Percentiles rank a stretch among this genome's conserved stretches.
phyloP scores from a whole-genome alignment of 2,888 invertebrate genomes.

The Orthosia incerta region DNA sequence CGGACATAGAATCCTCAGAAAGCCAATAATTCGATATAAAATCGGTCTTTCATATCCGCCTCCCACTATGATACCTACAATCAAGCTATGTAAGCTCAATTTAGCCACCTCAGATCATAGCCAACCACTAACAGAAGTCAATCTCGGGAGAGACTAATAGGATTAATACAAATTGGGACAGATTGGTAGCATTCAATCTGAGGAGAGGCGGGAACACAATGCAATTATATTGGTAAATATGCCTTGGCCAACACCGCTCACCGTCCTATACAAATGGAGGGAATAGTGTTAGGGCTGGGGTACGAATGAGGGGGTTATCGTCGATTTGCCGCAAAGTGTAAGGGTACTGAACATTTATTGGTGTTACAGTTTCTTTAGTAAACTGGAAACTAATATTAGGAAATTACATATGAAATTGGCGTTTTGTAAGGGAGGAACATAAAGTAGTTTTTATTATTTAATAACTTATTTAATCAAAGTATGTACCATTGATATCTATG shows the following conservation, averaged over 20 bases:
- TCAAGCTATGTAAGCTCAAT: constrained; percentile 3
- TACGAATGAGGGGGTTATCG: constrained; percentile 8
- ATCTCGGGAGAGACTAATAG: constrained; percentile 39
- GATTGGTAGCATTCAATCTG: constrained; percentile 45
- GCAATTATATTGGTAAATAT: constrained; percentile 63
- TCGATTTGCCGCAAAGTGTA: background rate
- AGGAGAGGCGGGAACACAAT: constrained; percentile 46
- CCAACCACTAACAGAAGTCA: constrained; percentile 26
- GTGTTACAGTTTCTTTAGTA: background rate
- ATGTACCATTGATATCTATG: too few relatives aligned
- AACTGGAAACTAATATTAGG: background rate
- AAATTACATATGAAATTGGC: too few relatives aligned
- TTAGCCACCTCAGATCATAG: constrained; percentile 28
- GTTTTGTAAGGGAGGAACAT: too few relatives aligned
- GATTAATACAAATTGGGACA: constrained; percentile 53
- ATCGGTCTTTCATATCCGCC: background rate
- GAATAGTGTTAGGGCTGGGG: constrained; percentile 3
- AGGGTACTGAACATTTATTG: background rate
- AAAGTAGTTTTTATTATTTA: too few relatives aligned
- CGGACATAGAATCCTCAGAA: background rate
- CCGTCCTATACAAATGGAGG: constrained; percentile 26
- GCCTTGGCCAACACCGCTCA: constrained; percentile 13
- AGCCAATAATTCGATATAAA: background rate
- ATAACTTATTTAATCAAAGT: too few relatives aligned
- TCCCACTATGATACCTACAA: background rate